A percentile compares a stretch with the other conserved stretches of the same genome.
Conservation (phyloP, 2,113 vertebrate genomes). For the Pelobates fuscus region DNA sequence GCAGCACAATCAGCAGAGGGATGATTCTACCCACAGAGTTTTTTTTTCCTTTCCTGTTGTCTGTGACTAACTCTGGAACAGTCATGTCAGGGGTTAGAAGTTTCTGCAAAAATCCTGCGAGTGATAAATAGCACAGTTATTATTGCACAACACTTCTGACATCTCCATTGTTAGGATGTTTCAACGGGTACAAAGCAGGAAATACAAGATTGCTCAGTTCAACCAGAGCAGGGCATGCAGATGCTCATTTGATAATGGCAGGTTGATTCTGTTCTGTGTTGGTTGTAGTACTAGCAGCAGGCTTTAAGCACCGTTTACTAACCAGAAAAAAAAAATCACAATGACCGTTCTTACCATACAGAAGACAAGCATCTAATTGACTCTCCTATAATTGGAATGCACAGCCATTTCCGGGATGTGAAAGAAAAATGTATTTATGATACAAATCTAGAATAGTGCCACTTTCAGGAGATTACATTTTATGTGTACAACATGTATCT, state of each 20-base stretch:
- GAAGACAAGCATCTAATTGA: no score
- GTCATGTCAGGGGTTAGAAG: conserved; percentile 2
- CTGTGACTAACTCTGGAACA: conserved; percentile 1
- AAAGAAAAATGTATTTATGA: no score
- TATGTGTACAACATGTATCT: no score
- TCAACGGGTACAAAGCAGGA: conserved; percentile 11
- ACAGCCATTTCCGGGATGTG: no score
- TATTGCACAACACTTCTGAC: background rate
- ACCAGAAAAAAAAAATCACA: no score
- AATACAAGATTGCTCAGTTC: conserved; percentile 29
- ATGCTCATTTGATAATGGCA: background rate
- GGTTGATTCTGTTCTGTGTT: background rate
- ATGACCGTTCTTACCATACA: no score
- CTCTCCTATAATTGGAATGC: no score
- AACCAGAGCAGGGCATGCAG: conserved; percentile 7
- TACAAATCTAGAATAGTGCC: no score
- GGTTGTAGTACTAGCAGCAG: background rate
- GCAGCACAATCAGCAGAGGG: background rate
- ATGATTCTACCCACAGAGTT: background rate
- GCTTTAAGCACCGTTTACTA: no score
- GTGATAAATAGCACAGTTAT: conserved; percentile 16
- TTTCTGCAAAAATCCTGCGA: background rate
- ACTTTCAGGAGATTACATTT: no score
- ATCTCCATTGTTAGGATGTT: conserved; percentile 25
- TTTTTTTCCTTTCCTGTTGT: conserved; percentile 13